phyloP scores from a whole-genome alignment of 2,888 invertebrate species.

The Agrochola lota region DNA sequence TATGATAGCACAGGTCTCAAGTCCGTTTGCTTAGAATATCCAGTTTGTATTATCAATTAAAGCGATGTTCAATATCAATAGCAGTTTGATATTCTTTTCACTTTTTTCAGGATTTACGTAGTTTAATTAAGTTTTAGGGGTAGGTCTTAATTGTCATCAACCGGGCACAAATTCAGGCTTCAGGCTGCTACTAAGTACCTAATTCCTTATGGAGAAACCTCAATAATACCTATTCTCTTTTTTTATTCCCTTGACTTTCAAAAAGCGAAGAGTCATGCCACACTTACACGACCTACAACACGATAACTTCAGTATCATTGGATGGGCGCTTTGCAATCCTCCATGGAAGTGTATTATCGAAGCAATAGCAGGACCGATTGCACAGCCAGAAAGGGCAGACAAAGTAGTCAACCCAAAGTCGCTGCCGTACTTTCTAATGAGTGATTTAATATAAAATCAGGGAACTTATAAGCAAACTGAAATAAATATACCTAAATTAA shows the following conservation, averaged over 20 bases:
- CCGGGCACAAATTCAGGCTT: neutral
- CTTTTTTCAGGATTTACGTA: neutral
- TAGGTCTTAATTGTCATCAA: neutral
- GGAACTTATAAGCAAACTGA: neutral
- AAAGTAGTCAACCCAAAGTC: neutral
- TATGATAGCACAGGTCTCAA: conserved; percentile 19
- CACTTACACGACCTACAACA: neutral
- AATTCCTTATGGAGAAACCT: neutral
- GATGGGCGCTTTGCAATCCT: neutral
- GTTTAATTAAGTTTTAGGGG: neutral
- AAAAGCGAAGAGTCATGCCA: neutral
- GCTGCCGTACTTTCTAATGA: neutral
- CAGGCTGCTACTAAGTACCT: too few species aligned
- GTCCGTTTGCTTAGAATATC: conserved; percentile 13
- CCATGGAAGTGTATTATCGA: too few species aligned
- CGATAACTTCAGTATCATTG: neutral
- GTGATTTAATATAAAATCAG: neutral
- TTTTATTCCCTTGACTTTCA: neutral
- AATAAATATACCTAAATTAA: neutral
- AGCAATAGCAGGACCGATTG: neutral
- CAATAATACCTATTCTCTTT: neutral
- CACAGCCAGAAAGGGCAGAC: neutral
- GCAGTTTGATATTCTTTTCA: neutral
- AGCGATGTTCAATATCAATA: conserved; percentile 11
- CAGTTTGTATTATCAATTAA: conserved; percentile 31